phyloP scores from a whole-genome alignment of 2,888 invertebrate species.

The Drosophila crucigera region DNA sequence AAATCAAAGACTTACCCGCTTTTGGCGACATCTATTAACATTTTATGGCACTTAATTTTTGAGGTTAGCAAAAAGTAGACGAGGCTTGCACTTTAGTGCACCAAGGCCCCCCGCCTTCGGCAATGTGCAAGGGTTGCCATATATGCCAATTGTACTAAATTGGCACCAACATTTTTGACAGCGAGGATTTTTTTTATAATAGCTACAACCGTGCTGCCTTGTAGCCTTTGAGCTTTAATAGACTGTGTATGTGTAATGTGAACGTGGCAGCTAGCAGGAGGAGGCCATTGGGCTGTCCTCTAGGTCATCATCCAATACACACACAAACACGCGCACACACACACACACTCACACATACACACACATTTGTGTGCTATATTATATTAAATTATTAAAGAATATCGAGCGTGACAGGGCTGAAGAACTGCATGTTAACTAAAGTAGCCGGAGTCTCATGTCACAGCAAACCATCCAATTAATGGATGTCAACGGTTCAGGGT shows the following conservation, averaged over 20 bases:
- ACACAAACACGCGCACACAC: neutral
- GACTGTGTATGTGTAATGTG: neutral
- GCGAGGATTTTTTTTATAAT: neutral
- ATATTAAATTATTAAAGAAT: slow-evolving; percentile 57
- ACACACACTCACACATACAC: neutral
- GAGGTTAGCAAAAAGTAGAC: neutral
- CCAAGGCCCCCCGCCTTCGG: neutral
- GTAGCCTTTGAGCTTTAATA: neutral
- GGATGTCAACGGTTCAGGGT: slow-evolving; percentile 37
- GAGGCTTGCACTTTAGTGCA: neutral
- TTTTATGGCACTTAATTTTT: neutral
- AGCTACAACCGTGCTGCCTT: neutral
- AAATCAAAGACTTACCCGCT: neutral
- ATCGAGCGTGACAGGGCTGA: slow-evolving; percentile 45
- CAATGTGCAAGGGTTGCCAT: slow-evolving; percentile 1
- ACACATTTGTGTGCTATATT: slow-evolving; percentile 3
- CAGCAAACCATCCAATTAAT: slow-evolving; percentile 43
- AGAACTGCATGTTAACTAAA: slow-evolving; percentile 13
- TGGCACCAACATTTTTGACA: neutral
- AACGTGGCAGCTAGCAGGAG: neutral
- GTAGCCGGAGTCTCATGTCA: slow-evolving; percentile 9
- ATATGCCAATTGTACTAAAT: slow-evolving; percentile 20
- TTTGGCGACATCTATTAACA: neutral
- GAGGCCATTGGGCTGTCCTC: neutral
- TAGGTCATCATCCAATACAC: neutral